Evolutionary conservation across 1,140 invertebrate genomes (phyloP).

Genomic region (Ceratoteleas bidentatus): DNA sequence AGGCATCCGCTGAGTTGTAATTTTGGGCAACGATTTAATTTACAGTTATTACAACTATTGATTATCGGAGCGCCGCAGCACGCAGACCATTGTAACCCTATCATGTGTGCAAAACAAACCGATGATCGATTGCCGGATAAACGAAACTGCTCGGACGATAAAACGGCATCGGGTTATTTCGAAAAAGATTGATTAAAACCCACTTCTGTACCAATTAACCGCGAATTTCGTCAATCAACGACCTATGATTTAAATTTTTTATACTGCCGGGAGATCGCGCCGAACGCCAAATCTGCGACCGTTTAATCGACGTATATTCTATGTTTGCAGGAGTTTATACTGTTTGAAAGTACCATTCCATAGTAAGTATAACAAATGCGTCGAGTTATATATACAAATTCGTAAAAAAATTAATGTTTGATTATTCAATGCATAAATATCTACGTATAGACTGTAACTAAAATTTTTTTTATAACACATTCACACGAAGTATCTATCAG

Average conservation of each 20-base stretch:
- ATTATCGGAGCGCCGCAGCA: slow-evolving; percentile 15
- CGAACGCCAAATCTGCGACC: not conserved
- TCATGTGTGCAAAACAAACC: slow-evolving; percentile 22
- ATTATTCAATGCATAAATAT: no score
- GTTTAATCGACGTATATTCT: not conserved
- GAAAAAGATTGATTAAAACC: slow-evolving; percentile 21
- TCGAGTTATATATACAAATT: no score
- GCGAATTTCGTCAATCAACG: not conserved
- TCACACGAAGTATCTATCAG: no score
- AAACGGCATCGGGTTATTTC: slow-evolving; percentile 8
- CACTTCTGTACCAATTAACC: not conserved
- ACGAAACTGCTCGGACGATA: not conserved
- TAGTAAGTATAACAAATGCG: no score
- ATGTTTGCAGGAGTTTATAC: not conserved
- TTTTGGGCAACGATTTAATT: slow-evolving; percentile 1
- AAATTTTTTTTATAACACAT: no score
- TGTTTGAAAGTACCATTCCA: not conserved
- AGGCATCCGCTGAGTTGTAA: not conserved
- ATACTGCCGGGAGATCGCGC: not conserved
- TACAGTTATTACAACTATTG: slow-evolving; percentile 25
- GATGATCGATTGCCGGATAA: slow-evolving; percentile 21
- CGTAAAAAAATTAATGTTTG: no score
- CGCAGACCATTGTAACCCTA: slow-evolving; percentile 10
- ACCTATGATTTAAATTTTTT: not conserved
- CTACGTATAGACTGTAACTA: no score